A percentile compares a stretch with the other conserved stretches of the same genome.
Evolutionary conservation across 2,113 vertebrate genomes (phyloP).

Genomic region (Stercorarius parasiticus): DNA sequence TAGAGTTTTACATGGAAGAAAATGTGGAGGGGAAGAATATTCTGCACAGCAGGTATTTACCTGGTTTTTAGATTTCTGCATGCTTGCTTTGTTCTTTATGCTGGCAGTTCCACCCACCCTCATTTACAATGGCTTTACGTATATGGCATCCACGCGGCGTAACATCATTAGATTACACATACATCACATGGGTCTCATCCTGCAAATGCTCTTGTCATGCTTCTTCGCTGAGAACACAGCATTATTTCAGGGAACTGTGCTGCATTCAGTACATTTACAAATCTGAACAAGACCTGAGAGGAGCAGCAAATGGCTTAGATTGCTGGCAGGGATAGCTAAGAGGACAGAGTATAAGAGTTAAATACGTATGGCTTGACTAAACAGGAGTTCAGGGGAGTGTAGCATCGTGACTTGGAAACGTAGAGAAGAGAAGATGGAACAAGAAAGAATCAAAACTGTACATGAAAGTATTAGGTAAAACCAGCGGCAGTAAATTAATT

Average conservation of each 20-base stretch:
- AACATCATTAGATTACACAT: not conserved
- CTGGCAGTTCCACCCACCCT: not conserved
- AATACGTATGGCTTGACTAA: not conserved
- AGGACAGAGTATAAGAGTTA: not conserved
- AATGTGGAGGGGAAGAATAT: not conserved
- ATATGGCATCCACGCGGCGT: not conserved
- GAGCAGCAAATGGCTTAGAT: not conserved
- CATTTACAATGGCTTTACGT: not conserved
- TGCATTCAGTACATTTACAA: not conserved
- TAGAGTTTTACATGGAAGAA: not conserved
- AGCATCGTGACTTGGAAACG: not conserved
- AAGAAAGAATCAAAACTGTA: not conserved
- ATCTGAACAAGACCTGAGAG: not conserved
- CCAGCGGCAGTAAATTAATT: not conserved
- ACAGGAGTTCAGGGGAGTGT: not conserved
- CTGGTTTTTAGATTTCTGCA: not conserved
- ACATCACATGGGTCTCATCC: not conserved
- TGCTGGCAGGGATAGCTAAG: not conserved
- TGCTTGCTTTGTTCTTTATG: not conserved
- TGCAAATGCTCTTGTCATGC: not conserved
- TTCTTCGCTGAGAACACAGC: fast-evolving
- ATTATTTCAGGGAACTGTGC: not conserved
- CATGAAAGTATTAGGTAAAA: not conserved
- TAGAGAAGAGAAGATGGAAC: not conserved
- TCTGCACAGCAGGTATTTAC: not conserved